These are phyloP conservation scores for Catostylus mosaicus DNA, from an alignment of 30 jellyfish, hydroid and myxozoan genomes.

Conservation along the genomic window DNA sequence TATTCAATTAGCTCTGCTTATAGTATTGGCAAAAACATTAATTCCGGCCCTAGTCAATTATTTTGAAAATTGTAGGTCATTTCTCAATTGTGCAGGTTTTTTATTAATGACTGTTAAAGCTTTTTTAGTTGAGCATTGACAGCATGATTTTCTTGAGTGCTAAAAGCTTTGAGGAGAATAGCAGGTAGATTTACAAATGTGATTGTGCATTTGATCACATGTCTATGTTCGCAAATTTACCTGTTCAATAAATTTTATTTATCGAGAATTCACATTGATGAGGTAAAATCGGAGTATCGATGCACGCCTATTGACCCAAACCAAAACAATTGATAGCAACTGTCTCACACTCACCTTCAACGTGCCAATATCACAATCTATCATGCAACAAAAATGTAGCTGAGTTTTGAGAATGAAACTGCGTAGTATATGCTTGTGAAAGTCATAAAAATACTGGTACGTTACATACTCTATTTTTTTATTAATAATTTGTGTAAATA, in stretches of 20 bases:
- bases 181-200: constrained; percentile 33
- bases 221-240: neutral
- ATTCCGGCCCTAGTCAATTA: neutral
- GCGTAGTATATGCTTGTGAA: too few relatives aligned
- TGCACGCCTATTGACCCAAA: too few relatives aligned
- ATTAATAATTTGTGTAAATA: too few relatives aligned
- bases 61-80: neutral
- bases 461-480: too few relatives aligned
- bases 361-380: too few relatives aligned
- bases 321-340: too few relatives aligned
- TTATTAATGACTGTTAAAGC: neutral
- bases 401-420: too few relatives aligned
- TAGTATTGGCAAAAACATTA: neutral
- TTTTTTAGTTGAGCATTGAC: neutral
- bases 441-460: too few relatives aligned
- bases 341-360: too few relatives aligned
- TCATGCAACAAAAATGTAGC: too few relatives aligned
- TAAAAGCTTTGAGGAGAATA: neutral
- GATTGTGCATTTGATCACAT: constrained; percentile 21
- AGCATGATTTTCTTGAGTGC: neutral
- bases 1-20: constrained; percentile 18
- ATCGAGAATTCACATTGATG: neutral
- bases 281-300: neutral
- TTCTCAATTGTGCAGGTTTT: neutral
- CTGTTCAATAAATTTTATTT: neutral